Evolutionary conservation across 1,140 invertebrate genomes (phyloP), one percentile per base, ranked within the genome.

Genomic region (Trypoxylus dichotomus): DNA sequence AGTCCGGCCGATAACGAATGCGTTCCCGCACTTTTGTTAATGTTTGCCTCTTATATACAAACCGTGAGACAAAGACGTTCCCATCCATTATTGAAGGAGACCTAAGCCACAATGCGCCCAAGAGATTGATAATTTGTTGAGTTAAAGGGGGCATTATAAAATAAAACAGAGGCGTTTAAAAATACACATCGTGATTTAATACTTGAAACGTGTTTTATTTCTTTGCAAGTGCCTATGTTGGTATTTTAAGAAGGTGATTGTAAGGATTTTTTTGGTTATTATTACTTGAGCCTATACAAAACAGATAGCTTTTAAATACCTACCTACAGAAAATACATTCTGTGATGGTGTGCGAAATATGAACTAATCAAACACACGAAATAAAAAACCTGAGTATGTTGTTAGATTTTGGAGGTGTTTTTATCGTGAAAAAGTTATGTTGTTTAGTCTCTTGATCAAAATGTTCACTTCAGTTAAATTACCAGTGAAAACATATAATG

Each of bases 161-260:
- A 68, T 68, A 68, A 68, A 68, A 68, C 60, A 68, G 60, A 68
- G 60, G 60, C 60, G 60, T 68, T 68, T 68, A 68, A 68, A 68
- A 68, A 68, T 68, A 68, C 60, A 29, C 60, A 19, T 68, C 21
- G 60, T 68, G 60, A 68, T 68, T 68, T 68, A 68, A 68, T 68
- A 68, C 60, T 68, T 24, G 27, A 68, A 68, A 68, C 24, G 60
- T 68, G 60, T 25, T 29, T 29, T 68, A 68, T 68, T 29, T 68
- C 60, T 29, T 68, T 68, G 27, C 24, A 68, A 68, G 60, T 68
- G 60, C 60, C 60, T 68, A 68, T 24, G 60, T 68, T 27, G 60
- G 60, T 68, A 68, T 68, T 68, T 68, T 68, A 29, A 29, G 60
- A 24, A 25, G 60, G 60, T 68, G 60, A 68, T 68, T 68, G 60